Percentiles rank a stretch among this genome's conserved stretches.
Evolutionary conservation across 2,797 vertebrate species (phyloP).

Genomic region (Anolis apletophallus): DNA sequence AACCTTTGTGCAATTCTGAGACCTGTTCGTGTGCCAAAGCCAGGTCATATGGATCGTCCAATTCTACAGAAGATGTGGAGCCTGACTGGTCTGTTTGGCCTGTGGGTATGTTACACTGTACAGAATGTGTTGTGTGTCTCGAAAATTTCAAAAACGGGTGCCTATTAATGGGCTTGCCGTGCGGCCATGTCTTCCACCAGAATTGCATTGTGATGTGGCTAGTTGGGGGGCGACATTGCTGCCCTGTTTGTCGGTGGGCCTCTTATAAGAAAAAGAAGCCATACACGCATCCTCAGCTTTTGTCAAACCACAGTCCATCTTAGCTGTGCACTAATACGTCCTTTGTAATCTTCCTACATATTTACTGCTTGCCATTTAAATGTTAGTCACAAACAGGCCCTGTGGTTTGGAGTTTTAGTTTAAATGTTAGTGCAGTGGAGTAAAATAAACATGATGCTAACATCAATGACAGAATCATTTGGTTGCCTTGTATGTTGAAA

Average conservation of each 20-base stretch:
- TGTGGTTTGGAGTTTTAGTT: conserved; percentile 84
- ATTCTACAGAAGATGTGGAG: conserved; percentile 63
- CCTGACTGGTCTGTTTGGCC: conserved; percentile 91
- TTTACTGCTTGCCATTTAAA: conserved; percentile 84
- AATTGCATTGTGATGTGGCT: conserved; percentile 96
- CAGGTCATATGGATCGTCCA: conserved; percentile 55
- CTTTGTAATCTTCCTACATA: conserved; percentile 78
- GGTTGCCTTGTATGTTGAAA: conserved; percentile 81
- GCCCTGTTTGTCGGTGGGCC: conserved; percentile 95
- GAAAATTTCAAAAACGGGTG: conserved; percentile 90
- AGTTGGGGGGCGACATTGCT: conserved; percentile 91
- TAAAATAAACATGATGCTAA: conserved; percentile 79
- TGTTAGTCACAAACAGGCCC: conserved; percentile 84
- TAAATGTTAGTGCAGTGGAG: conserved; percentile 82
- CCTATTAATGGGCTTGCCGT: conserved; percentile 92
- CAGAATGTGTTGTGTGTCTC: conserved; percentile 96
- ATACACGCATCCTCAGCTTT: conserved; percentile 73
- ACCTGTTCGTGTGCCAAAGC: conserved; percentile 65
- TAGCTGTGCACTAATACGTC: conserved; percentile 69
- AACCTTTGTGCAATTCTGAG: conserved; percentile 34
- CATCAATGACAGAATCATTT: conserved; percentile 75
- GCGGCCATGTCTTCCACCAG: conserved; percentile 96
- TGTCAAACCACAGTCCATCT: conserved; percentile 64
- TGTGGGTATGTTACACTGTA: conserved; percentile 85
- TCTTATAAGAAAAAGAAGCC: conserved; percentile 93